A percentile compares a stretch with the other conserved stretches of the same genome.
phyloP scores from a whole-genome alignment of 2,113 vertebrate species.

The Kryptolebias marmoratus region DNA sequence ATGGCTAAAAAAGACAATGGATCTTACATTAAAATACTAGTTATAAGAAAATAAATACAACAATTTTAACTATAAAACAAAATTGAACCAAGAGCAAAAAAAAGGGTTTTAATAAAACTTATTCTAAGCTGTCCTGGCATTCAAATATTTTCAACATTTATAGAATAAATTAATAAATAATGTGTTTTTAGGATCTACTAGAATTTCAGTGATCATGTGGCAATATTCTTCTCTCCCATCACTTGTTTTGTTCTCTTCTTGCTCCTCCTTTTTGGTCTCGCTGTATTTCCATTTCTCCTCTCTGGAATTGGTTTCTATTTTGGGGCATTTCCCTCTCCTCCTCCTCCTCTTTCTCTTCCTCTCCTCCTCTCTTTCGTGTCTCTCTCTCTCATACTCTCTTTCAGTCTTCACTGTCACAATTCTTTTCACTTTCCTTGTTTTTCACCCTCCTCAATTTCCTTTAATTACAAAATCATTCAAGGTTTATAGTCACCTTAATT shows the following conservation, averaged over 20 bases:
- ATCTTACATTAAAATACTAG: no score
- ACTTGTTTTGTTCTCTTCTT: constrained; percentile 25
- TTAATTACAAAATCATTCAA: constrained; percentile 75
- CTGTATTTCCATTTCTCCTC: constrained; percentile 61
- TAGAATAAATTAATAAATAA: neutral
- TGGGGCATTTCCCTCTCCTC: constrained; percentile 66
- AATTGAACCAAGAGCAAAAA: no score
- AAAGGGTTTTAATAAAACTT: neutral
- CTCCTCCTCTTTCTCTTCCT: constrained; percentile 49
- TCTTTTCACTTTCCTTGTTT: constrained; percentile 42
- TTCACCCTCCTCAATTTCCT: constrained; percentile 58
- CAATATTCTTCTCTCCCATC: constrained; percentile 24
- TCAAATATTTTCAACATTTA: neutral
- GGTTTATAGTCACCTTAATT: constrained; percentile 73
- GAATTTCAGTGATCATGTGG: constrained; percentile 10
- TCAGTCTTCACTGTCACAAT: constrained; percentile 39
- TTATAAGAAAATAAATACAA: neutral
- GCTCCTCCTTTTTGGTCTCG: constrained; percentile 46
- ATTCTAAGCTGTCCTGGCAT: neutral
- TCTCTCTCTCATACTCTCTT: constrained; percentile 29
- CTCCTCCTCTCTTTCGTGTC: neutral
- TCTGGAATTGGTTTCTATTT: constrained; percentile 78
- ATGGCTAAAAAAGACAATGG: no score
- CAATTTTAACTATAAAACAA: neutral
- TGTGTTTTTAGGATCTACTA: neutral